Conservation (phyloP, 2,888 invertebrate species). For the Idaea straminata region DNA sequence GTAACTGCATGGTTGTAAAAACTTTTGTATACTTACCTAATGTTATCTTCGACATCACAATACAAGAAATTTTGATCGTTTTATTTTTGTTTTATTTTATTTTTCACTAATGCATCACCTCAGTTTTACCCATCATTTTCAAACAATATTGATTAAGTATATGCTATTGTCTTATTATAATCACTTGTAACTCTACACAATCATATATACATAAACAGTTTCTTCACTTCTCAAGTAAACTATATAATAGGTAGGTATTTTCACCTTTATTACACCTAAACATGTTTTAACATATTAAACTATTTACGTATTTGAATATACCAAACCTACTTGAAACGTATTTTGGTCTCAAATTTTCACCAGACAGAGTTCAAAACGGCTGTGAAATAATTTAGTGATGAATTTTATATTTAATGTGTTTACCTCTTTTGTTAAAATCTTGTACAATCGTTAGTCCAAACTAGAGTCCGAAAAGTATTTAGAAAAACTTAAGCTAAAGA, state of each 20-base stretch:
- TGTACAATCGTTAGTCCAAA: constrained; percentile 10
- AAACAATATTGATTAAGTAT: no score
- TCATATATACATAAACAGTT: no score
- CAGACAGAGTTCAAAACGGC: constrained; percentile 55
- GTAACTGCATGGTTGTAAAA: constrained; percentile 41
- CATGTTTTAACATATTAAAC: background rate
- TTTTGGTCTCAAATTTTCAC: background rate
- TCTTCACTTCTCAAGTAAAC: no score
- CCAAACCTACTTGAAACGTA: background rate
- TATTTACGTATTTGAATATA: background rate
- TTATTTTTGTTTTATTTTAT: constrained; percentile 61
- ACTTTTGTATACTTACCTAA: constrained; percentile 20
- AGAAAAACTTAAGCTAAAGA: constrained; percentile 1
- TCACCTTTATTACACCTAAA: no score
- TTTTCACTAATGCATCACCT: constrained; percentile 20
- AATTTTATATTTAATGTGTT: constrained; percentile 40
- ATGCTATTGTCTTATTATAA: no score
- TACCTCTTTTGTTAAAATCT: constrained; percentile 12
- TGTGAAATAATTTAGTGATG: constrained; percentile 58
- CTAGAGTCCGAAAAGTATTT: constrained; percentile 3
- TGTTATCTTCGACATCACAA: constrained; percentile 48
- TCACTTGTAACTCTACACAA: no score
- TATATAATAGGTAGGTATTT: no score
- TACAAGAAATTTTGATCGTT: constrained; percentile 61
- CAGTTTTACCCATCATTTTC: no score